phyloP scores from a whole-genome alignment of 2,113 vertebrate species.

The Polypterus bichir region DNA sequence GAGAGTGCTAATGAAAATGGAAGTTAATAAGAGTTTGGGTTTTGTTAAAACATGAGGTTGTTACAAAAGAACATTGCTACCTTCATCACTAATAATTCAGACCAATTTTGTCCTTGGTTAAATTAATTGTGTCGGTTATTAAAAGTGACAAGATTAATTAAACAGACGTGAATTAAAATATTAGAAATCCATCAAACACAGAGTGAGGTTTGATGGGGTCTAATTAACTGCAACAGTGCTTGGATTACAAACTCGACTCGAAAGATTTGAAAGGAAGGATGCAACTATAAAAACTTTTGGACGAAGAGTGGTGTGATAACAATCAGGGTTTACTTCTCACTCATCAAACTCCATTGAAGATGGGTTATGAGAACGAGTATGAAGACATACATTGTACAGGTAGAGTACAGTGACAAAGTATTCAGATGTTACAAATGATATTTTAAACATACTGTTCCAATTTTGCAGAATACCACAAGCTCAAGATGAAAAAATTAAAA shows the following conservation, averaged over 20 bases:
- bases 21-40: constrained; percentile 29
- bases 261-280: too few species aligned
- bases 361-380: too few species aligned
- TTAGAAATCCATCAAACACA: constrained; percentile 26
- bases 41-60: constrained; percentile 20
- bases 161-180: constrained; percentile 40
- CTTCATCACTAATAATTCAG: constrained; percentile 34
- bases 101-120: constrained; percentile 37
- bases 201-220: constrained; percentile 33
- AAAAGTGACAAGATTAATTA: constrained; percentile 57
- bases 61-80: constrained; percentile 30
- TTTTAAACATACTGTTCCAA: too few species aligned
- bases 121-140: constrained; percentile 53
- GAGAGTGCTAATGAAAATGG: constrained; percentile 18
- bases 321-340: too few species aligned
- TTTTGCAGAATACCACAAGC: too few species aligned
- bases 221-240: constrained; percentile 32
- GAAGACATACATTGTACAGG: too few species aligned
- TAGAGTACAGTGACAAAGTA: too few species aligned
- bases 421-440: too few species aligned
- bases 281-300: too few species aligned
- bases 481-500: too few species aligned
- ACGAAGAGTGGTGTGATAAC: too few species aligned
- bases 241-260: constrained; percentile 31
- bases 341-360: too few species aligned